Base-by-base conservation (phyloP, 2,888 invertebrate species). In the Amphipyra berbera region DNA sequence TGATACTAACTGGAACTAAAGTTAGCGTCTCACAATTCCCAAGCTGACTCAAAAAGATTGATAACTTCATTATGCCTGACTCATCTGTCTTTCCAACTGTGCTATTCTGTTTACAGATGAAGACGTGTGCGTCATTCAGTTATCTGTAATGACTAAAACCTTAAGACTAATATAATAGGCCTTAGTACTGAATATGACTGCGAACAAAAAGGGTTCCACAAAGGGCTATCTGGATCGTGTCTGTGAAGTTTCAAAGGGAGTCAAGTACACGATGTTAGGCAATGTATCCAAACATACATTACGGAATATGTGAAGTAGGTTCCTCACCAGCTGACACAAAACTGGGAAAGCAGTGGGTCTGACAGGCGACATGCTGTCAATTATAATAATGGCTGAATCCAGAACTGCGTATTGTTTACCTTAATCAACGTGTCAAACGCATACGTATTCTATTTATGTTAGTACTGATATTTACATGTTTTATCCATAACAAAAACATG, bases 131-230 rank as follows among this genome's bases (percentile, higher is more conserved):
- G 62, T 73, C 73, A 71, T 53, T 62, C 21, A 30, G 37, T 52
- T 72, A 67, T 72, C 73, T 62, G 3, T 41, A 52, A 56, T 62
- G 58, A 71, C 50, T 60, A 58, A 58, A 67, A 41, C 54, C 45
- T 40, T 1, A 45, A 14, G 30, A 14, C 41, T 50, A 30, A 30
- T 35, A 47, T 30, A 37, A 13, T 37, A 21, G 45, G 38, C 38
- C 53, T 55, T 30, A 38, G 38, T 12, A 14, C 46, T 52, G 7
- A 58, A 42, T 41, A 42, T 50, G 30, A 56, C 13, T 30, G 33
- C 12, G 33, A 12, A 13, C 33, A 15, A 10, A 45, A 65, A 38
- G 7, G 9, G 13, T 38, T n/a, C 4, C 46, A 40, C 40, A 40
- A 21, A 37, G 14, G 14, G 47, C 12, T 30, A 35, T 40, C 14